Base-by-base conservation (phyloP, 2,888 invertebrate genomes). In the Litoditis marina region DNA sequence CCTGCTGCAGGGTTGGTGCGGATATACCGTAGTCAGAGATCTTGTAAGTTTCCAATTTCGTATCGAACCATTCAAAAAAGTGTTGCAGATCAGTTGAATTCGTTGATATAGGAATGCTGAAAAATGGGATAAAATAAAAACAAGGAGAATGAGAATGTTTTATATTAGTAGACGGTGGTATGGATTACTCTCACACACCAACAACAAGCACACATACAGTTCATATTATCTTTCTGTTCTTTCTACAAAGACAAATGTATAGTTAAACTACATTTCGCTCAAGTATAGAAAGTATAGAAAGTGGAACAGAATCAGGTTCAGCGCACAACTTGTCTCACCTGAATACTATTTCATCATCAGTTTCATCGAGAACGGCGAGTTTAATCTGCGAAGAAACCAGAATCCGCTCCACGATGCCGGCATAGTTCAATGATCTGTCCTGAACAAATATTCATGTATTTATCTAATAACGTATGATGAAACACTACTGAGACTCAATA, bases 1-100 rank as follows among this genome's bases (percentile, higher is more conserved):
- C 77, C 66, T 79, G 77, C 50, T 80, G 77, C 19, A 80, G 68
- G 4, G 76, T 73, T 2, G 80, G 78, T 0, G 78, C 80, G 13
- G 74, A 71, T 19, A 80, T 68, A 27, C 80, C 80, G 65, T 78
- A 80, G 16, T 71, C 68, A n/a, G 65, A 69, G 13, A 77, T 53
- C 3, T 66, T 64, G 28, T 69, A 59, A 2, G 55, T 55, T 4
- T 50, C 50, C 55, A 75, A 42, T 28, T 61, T 52, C n/a, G 51
- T 55, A 44, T 80, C 80, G 25, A 80, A 61, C 30, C 57, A 42
- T 5, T 51, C 56, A 63, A 80, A 79, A 61, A 80, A 72, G 28
- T 49, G 46, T 44, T 74, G 72, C 46, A 76, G 46, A 3, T 69
- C 63, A 11, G 65, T 58, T 2, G 76, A 71, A 36, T 69, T 63